These are phyloP conservation scores for Paraescarpia echinospica DNA, from an alignment of 1,140 invertebrate species.

Conservation along the genomic window DNA sequence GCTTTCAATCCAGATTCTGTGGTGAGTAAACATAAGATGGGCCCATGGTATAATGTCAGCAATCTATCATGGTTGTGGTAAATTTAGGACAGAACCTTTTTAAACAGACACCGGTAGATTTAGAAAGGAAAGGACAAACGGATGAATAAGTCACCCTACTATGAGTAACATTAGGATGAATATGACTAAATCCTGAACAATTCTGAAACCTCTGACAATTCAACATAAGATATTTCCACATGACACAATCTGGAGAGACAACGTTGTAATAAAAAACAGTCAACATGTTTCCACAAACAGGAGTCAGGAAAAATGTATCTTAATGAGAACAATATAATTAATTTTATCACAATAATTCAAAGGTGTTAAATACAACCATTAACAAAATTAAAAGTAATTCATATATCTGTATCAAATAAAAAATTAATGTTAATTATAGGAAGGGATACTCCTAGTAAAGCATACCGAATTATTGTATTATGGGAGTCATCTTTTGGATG, in stretches of 20 bases:
- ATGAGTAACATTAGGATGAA: not conserved
- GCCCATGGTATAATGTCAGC: not conserved
- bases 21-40: not conserved
- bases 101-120: not conserved
- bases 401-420: too few species aligned
- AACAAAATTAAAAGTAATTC: too few species aligned
- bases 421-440: too few species aligned
- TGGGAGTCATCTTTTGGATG: too few species aligned
- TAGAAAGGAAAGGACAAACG: not conserved
- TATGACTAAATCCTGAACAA: not conserved
- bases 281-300: not conserved
- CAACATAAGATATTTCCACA: not conserved
- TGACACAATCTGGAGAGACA: not conserved
- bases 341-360: too few species aligned
- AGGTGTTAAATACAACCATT: too few species aligned
- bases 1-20: not conserved
- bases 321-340: too few species aligned
- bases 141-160: not conserved
- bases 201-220: not conserved
- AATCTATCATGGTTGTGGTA: not conserved
- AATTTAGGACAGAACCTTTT: not conserved
- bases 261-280: not conserved
- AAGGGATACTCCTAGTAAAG: too few species aligned
- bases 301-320: not conserved
- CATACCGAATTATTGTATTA: too few species aligned